phyloP scores from a whole-genome alignment of 1,140 invertebrate species.

The Manduca sexta region DNA sequence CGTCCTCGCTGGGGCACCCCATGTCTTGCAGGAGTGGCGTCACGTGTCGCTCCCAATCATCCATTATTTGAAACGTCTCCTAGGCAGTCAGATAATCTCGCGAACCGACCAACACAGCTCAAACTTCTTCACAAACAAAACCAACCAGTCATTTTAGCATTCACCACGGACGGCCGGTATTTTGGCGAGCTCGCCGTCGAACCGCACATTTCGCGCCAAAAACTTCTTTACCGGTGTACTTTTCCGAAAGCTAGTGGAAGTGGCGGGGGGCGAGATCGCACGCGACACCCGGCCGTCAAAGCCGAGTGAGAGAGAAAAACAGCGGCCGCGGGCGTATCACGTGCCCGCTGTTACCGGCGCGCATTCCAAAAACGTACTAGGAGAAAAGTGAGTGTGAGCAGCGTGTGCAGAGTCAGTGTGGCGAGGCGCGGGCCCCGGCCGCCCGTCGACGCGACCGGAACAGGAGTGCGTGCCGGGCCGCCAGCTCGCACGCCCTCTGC shows the following conservation, averaged over 20 bases:
- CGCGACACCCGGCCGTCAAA: slow-evolving; percentile 49
- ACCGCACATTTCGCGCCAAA: slow-evolving; percentile 59
- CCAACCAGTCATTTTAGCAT: slow-evolving; percentile 36
- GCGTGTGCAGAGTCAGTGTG: slow-evolving; percentile 49
- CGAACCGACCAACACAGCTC: slow-evolving; percentile 44
- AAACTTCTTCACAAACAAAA: slow-evolving; percentile 47
- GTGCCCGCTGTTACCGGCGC: slow-evolving; percentile 53
- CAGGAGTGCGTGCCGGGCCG: slow-evolving; percentile 57
- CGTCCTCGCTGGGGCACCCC: slow-evolving; percentile 66
- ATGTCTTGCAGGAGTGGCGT: slow-evolving; percentile 71
- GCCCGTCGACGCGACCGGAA: slow-evolving; percentile 68
- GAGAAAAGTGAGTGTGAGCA: slow-evolving; percentile 51
- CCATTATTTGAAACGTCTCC: slow-evolving; percentile 58
- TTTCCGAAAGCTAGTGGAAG: slow-evolving; percentile 34
- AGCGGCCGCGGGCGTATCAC: slow-evolving; percentile 49
- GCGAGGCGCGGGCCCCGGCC: slow-evolving; percentile 59
- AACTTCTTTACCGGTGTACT: slow-evolving; percentile 39
- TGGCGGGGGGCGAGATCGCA: slow-evolving; percentile 48
- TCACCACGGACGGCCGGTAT: slow-evolving; percentile 31
- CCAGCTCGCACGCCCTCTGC: slow-evolving; percentile 57
- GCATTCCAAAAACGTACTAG: slow-evolving; percentile 57
- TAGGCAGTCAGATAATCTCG: slow-evolving; percentile 23
- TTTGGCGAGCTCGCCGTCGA: slow-evolving; percentile 3
- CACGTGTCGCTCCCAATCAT: slow-evolving; percentile 73
- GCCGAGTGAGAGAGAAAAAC: slow-evolving; percentile 50